Conservation (phyloP, 2,113 vertebrate genomes). For the Equus quagga region DNA sequence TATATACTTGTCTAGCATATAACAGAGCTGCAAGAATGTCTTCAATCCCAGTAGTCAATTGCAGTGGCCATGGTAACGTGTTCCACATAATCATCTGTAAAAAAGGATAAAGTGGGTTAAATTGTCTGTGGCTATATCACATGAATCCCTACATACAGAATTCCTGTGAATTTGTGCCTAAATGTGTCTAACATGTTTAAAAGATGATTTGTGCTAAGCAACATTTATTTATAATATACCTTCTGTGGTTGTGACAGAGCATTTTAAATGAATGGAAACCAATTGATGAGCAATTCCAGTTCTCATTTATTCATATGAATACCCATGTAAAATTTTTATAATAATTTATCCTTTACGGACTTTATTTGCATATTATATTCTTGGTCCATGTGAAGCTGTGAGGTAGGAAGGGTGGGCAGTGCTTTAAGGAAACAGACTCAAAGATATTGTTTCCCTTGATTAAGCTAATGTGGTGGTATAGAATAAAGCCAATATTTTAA, state of each 20-base stretch:
- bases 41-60: neutral
- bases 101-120: neutral
- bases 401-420: neutral
- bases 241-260: neutral
- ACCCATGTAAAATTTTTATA: neutral
- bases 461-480: neutral
- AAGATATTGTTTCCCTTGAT: neutral
- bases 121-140: neutral
- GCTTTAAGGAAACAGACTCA: neutral
- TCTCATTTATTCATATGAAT: neutral
- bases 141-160: neutral
- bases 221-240: neutral
- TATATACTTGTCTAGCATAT: neutral
- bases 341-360: neutral
- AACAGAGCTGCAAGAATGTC: neutral
- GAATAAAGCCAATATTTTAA: neutral
- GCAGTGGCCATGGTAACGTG: neutral
- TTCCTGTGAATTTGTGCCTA: neutral
- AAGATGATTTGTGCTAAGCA: neutral
- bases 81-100: neutral
- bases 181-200: neutral
- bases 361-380: neutral
- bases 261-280: neutral
- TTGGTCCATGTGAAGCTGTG: neutral
- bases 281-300: neutral